phyloP scores from a whole-genome alignment of 2,113 vertebrate species.

The Oreochromis aureus region DNA sequence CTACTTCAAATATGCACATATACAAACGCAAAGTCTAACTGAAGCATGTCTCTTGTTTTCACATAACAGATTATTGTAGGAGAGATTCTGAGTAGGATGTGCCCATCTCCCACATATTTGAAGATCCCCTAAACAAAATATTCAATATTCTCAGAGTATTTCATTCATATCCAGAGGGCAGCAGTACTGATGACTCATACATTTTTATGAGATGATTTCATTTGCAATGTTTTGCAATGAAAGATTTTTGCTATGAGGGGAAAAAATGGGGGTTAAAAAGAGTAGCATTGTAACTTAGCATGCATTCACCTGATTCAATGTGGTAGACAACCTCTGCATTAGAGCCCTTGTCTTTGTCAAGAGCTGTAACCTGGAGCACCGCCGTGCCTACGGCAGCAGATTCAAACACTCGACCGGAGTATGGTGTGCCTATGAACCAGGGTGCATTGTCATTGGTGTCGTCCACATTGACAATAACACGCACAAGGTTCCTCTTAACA shows the following conservation, averaged over 20 bases:
- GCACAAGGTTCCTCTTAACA: constrained; percentile 91
- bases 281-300: not conserved
- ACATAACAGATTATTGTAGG: constrained; percentile 62
- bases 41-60: constrained; percentile 58
- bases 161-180: constrained; percentile 66
- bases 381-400: constrained; percentile 86
- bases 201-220: constrained; percentile 48
- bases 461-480: constrained; percentile 83
- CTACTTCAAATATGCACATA: constrained; percentile 76
- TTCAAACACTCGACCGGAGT: constrained; percentile 85
- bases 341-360: constrained; percentile 91
- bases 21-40: constrained; percentile 44
- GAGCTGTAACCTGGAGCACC: constrained; percentile 87
- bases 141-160: constrained; percentile 49
- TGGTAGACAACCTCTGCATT: constrained; percentile 91
- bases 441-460: constrained; percentile 94
- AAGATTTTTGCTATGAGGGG: not conserved
- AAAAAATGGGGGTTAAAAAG: not conserved
- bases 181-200: constrained; percentile 50
- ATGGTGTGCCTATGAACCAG: constrained; percentile 87
- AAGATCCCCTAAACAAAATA: constrained; percentile 47
- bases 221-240: constrained; percentile 18
- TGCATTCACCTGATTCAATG: constrained; percentile 87
- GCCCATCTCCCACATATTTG: constrained; percentile 43
- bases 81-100: constrained; percentile 48